Evolutionary conservation across 2,113 vertebrate species (phyloP), one percentile per base, ranked within the genome.

Genomic region (Zingel zingel): DNA sequence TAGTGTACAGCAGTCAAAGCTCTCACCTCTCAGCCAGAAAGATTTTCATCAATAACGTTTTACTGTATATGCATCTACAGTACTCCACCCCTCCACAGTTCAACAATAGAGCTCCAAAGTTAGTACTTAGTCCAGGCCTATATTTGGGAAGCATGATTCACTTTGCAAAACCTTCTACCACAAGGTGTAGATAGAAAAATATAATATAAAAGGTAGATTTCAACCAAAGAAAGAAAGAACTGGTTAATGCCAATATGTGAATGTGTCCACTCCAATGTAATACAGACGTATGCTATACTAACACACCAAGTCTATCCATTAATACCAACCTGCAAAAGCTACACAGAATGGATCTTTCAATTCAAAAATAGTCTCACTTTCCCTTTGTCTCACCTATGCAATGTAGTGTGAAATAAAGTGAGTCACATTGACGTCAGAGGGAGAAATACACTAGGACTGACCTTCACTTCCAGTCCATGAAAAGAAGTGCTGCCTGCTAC

Each of bases 361-460:
- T 27, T 65, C 18, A 0, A 27, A 68, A 39, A 56, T 0, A 50
- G 7, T 36, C 30, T 64, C 1, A 0, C 12, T 57, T 33, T 2
- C 11, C 45, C 9, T 75, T 43, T 74, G 11, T 54, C 23, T 66
- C 47, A 12, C 8, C 36, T 69, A 16, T 36, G 15, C 25, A 47
- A 54, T 65, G 36, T 11, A 53, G 50, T n/a, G 53, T 74, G 19
- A 83, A 76, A 16, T 39, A 50, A 71, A 69, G 25, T 88, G 87
- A 87, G 70, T 85, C 83, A 74, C 51, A 76, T 6, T 84, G 61
- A 77, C 63, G 56, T 90, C 88, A 84, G 48, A 67, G 39, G 58
- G 77, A 66, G 77, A 15, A 9, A 77, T 64, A 43, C 15, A 23
- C 10, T 6, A n/a, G 67, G 54, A 68, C 74, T 77, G 78, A 79